Evolutionary conservation across 2,888 invertebrate genomes (phyloP).

Genomic region (Cantharis rustica): DNA sequence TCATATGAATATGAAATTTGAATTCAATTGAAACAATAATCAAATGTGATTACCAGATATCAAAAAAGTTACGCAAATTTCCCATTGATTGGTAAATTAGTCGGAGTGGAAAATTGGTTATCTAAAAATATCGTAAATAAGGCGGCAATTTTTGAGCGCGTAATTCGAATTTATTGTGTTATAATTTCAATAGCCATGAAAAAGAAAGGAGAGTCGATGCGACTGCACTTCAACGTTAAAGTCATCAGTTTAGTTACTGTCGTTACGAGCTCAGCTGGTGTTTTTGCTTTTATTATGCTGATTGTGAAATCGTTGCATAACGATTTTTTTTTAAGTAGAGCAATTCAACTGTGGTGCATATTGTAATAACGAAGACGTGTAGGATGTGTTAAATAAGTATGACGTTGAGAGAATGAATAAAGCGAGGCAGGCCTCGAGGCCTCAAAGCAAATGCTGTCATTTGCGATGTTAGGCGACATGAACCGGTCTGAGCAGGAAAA

Average conservation of each 20-base stretch:
- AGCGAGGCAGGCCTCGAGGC: slow-evolving; percentile 38
- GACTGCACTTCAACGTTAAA: background rate
- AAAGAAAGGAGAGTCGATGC: background rate
- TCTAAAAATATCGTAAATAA: background rate
- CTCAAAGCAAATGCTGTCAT: slow-evolving; percentile 54
- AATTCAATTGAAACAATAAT: background rate
- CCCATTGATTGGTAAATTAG: background rate
- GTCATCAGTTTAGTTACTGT: background rate
- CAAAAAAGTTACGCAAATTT: background rate
- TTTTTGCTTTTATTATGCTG: background rate
- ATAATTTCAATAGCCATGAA: background rate
- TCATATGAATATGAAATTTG: background rate
- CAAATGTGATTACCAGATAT: background rate
- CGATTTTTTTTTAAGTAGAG: background rate
- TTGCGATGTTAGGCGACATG: slow-evolving; percentile 60
- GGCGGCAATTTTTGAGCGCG: background rate
- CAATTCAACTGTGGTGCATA: slow-evolving; percentile 4
- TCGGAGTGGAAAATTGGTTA: background rate
- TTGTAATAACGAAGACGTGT: slow-evolving; percentile 5
- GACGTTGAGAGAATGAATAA: slow-evolving; percentile 33
- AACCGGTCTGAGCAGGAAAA: slow-evolving; percentile 68
- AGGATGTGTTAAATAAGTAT: slow-evolving; percentile 9
- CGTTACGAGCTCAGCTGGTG: background rate
- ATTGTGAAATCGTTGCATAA: background rate
- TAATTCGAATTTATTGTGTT: background rate